phyloP scores from a whole-genome alignment of 2,113 vertebrate genomes.

The Ursus arctos region DNA sequence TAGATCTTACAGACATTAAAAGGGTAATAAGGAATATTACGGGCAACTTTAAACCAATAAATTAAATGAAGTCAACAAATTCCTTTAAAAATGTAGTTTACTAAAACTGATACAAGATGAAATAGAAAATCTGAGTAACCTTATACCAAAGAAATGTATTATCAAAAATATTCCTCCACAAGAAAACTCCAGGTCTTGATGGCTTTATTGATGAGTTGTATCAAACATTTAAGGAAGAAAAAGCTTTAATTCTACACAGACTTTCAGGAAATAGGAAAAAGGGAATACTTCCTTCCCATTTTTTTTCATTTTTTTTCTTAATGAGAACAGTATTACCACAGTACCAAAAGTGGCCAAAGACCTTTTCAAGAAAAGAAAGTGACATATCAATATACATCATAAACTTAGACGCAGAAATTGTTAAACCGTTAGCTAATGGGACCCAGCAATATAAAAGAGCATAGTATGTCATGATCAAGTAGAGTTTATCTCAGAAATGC shows the following conservation, averaged over 20 bases:
- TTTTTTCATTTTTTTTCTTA: background rate
- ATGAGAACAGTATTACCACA: background rate
- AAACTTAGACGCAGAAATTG: background rate
- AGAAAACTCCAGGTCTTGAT: background rate
- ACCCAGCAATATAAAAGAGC: background rate
- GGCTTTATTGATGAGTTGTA: background rate
- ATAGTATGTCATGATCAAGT: background rate
- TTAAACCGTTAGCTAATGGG: background rate
- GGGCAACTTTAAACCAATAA: slow-evolving; percentile 11
- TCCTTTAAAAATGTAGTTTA: background rate
- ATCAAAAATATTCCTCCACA: background rate
- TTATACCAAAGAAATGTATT: background rate
- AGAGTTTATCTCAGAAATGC: slow-evolving; percentile 15
- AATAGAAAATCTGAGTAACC: background rate
- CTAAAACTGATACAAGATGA: slow-evolving; percentile 15
- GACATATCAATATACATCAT: background rate
- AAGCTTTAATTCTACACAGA: background rate
- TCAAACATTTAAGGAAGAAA: background rate
- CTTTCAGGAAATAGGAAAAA: slow-evolving; percentile 17
- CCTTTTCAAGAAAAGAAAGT: slow-evolving; percentile 22
- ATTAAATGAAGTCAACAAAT: background rate
- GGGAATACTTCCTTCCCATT: background rate
- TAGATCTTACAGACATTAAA: background rate
- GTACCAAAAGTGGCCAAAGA: slow-evolving; percentile 2
- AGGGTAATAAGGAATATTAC: background rate